Percentiles rank a stretch among this genome's conserved stretches.
phyloP scores from a whole-genome alignment of 1,140 invertebrate species.

The Galleria mellonella region DNA sequence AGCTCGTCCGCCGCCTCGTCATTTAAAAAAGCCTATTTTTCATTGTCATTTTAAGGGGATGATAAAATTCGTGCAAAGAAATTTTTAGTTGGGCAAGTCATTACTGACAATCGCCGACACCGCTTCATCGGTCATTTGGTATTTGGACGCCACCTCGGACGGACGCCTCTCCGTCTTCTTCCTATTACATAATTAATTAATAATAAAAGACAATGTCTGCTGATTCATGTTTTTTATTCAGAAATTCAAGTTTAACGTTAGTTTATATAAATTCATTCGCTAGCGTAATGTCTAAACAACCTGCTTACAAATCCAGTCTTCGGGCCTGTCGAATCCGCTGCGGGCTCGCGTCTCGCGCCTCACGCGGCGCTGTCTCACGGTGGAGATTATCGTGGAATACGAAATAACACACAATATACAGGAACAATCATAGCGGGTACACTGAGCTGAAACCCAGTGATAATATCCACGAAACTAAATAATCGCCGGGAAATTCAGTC shows the following conservation, averaged over 20 bases:
- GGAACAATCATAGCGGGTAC: no score
- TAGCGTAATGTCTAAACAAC: slow-evolving; percentile 61
- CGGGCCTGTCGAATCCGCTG: slow-evolving; percentile 4
- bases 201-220: background rate
- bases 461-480: no score
- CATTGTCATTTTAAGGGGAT: slow-evolving; percentile 20
- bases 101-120: slow-evolving; percentile 6
- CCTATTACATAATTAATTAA: slow-evolving; percentile 6
- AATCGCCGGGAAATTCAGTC: background rate
- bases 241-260: slow-evolving; percentile 64
- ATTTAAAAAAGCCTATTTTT: slow-evolving; percentile 24
- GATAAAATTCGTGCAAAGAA: slow-evolving; percentile 16
- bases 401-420: no score
- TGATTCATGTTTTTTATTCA: slow-evolving; percentile 45
- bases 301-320: slow-evolving; percentile 50
- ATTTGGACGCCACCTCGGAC: slow-evolving; percentile 4
- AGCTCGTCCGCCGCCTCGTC: slow-evolving; percentile 9
- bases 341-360: background rate
- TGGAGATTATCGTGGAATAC: no score
- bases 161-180: slow-evolving; percentile 7
- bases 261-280: slow-evolving; percentile 62
- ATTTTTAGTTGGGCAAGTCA: slow-evolving; percentile 17
- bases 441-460: background rate
- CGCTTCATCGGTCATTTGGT: slow-evolving; percentile 5
- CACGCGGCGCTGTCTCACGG: background rate